Conservation (phyloP, 2,888 invertebrate species). For the Unio delphinus region DNA sequence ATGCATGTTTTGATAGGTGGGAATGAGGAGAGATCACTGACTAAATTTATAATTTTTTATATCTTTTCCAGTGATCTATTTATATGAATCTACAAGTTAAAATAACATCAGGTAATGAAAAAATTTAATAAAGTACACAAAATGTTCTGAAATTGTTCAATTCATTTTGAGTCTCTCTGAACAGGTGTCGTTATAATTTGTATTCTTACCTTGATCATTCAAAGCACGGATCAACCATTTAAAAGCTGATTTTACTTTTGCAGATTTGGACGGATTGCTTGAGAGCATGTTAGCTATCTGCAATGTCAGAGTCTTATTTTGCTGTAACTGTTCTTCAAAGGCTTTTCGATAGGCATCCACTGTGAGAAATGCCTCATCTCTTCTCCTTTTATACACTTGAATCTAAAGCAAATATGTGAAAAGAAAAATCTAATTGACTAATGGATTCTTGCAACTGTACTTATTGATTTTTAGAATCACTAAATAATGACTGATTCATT, state of each 20-base stretch:
- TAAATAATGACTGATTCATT: no score
- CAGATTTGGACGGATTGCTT: constrained; percentile 19
- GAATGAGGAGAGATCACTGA: no score
- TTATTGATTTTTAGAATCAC: not conserved
- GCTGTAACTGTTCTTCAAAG: constrained; percentile 67
- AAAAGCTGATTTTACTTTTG: constrained; percentile 56
- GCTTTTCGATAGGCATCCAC: constrained; percentile 66
- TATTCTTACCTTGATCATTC: constrained; percentile 45
- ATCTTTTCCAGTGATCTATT: no score
- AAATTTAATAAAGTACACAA: no score
- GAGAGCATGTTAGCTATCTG: constrained; percentile 48
- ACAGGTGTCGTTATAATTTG: no score
- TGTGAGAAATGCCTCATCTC: constrained; percentile 60
- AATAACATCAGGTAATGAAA: no score
- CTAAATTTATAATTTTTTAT: no score
- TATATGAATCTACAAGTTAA: no score
- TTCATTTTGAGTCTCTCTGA: no score
- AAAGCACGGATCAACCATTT: constrained; percentile 57
- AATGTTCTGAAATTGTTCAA: no score
- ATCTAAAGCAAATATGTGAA: constrained; percentile 32
- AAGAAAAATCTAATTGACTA: not conserved
- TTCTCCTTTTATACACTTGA: constrained; percentile 44
- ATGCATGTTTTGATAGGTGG: no score
- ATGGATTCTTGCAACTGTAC: not conserved
- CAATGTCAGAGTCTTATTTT: constrained; percentile 51